Evolutionary conservation across 2,888 invertebrate genomes (phyloP), one percentile per base, ranked within the genome.

Genomic region (Octonoba sinensis): DNA sequence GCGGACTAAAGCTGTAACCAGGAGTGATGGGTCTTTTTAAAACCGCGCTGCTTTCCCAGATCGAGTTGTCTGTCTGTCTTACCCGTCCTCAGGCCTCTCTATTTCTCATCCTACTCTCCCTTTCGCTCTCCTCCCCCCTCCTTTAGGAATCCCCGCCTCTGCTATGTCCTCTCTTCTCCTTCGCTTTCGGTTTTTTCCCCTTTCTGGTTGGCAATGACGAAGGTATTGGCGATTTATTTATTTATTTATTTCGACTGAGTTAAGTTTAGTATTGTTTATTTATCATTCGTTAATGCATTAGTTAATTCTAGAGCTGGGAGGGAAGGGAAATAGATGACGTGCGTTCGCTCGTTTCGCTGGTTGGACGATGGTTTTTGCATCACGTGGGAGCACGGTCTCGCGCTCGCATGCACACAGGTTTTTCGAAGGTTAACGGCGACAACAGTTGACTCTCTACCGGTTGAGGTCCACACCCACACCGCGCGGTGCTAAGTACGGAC

Each of bases 21-120:
- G 72, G 69, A 59, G 47, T 60, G 79, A 79, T 79, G 79, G 79
- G 73, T 79, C 76, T 70, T 79, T 62, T 79, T 79, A 79, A 79
- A 79, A 79, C 73, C 79, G 62, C 73, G 69, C 56, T 36, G 51
- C 27, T 56, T 77, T 69, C 76, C 67, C 71, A 73, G 73, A 62
- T 73, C 22, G 20, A 65, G 46, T 62, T 78, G 70, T 69, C 78
- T 78, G 77, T 76, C 67, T 69, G 67, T 76, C 72, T 72, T 51
- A 74, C 59, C 71, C 59, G 59, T 59, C 78, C 78, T 47, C 67
- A 72, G 59, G 64, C 65, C 49, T 65, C 65, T 62, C 27, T 62
- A 72, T 67, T 72, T 79, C 57, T 73, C 57, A 46, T 59, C 71
- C 65, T 70, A 44, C 60, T 72, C 72, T 59, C 72, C 22, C 54